Base-by-base conservation (phyloP, 1,140 invertebrate genomes). In the Octopus bimaculoides region DNA sequence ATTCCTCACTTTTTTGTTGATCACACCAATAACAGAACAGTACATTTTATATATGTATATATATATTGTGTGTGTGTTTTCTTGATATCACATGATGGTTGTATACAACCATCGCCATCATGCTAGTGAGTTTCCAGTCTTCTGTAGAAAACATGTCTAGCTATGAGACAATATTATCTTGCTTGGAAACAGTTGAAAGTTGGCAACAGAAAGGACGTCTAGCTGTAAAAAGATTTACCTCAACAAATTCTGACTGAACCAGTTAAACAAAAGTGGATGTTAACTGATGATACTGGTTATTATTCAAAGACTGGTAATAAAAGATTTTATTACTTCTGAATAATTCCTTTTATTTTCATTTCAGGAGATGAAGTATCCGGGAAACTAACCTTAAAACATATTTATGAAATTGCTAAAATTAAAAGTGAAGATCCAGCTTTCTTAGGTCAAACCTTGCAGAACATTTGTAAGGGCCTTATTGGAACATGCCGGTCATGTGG, bases 321-420 rank as follows among this genome's bases (percentile, higher is more conserved):
- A 12, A 17, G 74, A 14, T n/a, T 20, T 1, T 20, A 54, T 77
- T 69, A 79, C 71, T 17, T 9, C 52, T 54, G 55, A 69, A 17
- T 77, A 20, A 80, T 26, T 20, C 75, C 41, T 74, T 2, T 81
- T 83, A 10, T 79, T 81, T 83, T 79, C 75, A 80, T 83, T 84
- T 81, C 85, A 95, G 95, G 91, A 14, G 91, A 91, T 83, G 96
- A 99, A 91, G 90, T 94, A 20, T 92, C 93, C 86, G 98, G 98
- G 0, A 98, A 95, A 92, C 93, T 99, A 77, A 97, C 97, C 4
- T 86, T 97, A 0, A 99, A 98, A 90, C 98, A 99, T 91, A 90
- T 99, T 54, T 99, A 99, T 91, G 98, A 99, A 93, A 99, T 99
- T 87, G 98, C 98, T 0, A 93, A 94, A 90, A 95, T 99, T 5